These are phyloP conservation scores for Eubucco bourcierii DNA, from an alignment of 2,113 vertebrate species.

Conservation along the genomic window DNA sequence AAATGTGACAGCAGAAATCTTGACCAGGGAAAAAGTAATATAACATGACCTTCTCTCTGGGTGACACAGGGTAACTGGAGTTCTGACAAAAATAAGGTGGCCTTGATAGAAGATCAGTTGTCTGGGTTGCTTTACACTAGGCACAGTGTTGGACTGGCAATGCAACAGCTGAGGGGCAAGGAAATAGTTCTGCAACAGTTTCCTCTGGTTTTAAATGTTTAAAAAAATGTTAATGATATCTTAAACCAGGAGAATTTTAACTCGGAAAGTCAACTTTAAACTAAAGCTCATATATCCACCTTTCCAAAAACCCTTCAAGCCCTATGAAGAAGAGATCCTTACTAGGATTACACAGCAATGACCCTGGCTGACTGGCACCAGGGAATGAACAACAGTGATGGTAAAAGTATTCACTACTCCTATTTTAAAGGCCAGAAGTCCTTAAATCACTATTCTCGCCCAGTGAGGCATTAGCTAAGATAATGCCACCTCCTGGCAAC, in stretches of 20 bases:
- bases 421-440: neutral
- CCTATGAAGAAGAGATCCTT: neutral
- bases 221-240: neutral
- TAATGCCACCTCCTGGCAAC: neutral
- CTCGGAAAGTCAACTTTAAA: neutral
- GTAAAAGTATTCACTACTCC: neutral
- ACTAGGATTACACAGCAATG: neutral
- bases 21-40: neutral
- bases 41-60: neutral
- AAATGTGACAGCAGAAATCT: neutral
- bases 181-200: neutral
- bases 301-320: neutral
- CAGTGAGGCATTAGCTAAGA: neutral
- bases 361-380: neutral
- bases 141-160: neutral
- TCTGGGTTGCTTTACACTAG: neutral
- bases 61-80: neutral
- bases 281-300: neutral
- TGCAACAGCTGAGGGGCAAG: neutral
- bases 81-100: neutral
- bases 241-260: neutral
- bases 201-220: neutral
- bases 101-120: neutral
- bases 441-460: neutral
- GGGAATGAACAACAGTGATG: neutral